Base-by-base conservation (phyloP, 2,797 vertebrate species). In the Halcyon badia region DNA sequence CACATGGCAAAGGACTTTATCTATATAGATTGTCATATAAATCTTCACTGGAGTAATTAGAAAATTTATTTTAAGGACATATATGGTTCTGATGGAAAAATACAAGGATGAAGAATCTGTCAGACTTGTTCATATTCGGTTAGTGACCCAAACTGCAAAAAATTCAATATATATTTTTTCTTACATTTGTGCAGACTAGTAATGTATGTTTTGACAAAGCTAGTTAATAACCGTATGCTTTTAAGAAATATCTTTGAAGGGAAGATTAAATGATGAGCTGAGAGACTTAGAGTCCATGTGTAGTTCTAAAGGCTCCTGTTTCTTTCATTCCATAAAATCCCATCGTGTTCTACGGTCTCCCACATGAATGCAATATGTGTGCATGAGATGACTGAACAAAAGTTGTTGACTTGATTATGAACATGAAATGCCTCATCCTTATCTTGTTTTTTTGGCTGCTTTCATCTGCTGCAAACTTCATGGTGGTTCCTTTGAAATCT, bases 401-500 rank as follows among this genome's bases (percentile, higher is more conserved):
- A 89, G 66, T 48, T 87, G 66, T 48, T 94, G 73, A 94, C 87
- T 91, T 65, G 61, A 10, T 86, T 84, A 90, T 14, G 66, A 87
- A 49, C 51, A 83, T 2, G 3, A 90, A 89, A 88, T 87, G 56
- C 31, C 56, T 95, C 93, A 82, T 22, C 62, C 48, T 90, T 91
- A 89, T 87, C 90, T 94, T 64, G 54, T 73, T 46, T 89, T 89
- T 82, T 62, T 86, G 62, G 42, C 85, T 91, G 51, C 48, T 93
- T 94, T 95, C 87, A 91, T 42, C 33, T 91, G 70, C 80, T 96
- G 51, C 66, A 84, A 66, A 82, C 80, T 93, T 90, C 66, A 46
- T 17, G 66, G 58, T 87, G 73, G 62, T 76, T 97, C 87, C 62
- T 94, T 93, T 96, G 92, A 95, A 95, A 96, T 48, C 66, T 76